Conservation (phyloP, 2,797 vertebrate genomes). For the Carapus acus region DNA sequence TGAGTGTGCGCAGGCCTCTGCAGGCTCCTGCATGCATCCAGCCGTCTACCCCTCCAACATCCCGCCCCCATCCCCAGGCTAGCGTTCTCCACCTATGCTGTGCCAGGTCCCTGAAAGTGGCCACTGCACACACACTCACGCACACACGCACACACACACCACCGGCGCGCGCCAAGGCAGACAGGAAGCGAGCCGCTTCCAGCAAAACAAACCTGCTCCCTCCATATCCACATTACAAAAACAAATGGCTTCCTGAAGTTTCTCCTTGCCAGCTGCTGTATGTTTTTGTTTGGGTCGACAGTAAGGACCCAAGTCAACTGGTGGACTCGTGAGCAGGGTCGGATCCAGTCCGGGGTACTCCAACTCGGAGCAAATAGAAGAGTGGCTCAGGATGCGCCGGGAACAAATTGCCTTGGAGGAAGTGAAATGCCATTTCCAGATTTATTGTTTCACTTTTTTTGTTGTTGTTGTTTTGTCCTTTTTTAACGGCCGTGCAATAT, state of each 20-base stretch:
- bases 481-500: slow-evolving; percentile 22
- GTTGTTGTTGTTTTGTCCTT: too few relatives aligned
- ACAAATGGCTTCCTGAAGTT: slow-evolving; percentile 66
- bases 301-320: slow-evolving; percentile 50
- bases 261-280: slow-evolving; percentile 61
- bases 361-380: too few relatives aligned
- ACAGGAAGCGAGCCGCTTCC: slow-evolving; percentile 67
- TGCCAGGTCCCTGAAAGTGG: slow-evolving; percentile 42
- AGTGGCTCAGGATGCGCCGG: too few relatives aligned
- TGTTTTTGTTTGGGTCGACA: slow-evolving; percentile 59
- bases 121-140: slow-evolving; percentile 26
- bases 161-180: slow-evolving; percentile 45
- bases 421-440: slow-evolving; percentile 22
- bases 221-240: slow-evolving; percentile 62
- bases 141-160: too few relatives aligned
- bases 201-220: slow-evolving; percentile 66
- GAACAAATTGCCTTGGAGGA: too few relatives aligned
- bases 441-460: too few relatives aligned
- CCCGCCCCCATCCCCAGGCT: too few relatives aligned
- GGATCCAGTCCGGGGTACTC: slow-evolving; percentile 56
- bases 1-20: slow-evolving; percentile 31
- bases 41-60: slow-evolving; percentile 38
- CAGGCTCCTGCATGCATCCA: slow-evolving; percentile 28
- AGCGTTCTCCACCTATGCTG: slow-evolving; percentile 31
- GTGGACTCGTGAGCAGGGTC: slow-evolving; percentile 20